Conservation (phyloP, 2,888 invertebrate species). For the Xanthia togata region DNA sequence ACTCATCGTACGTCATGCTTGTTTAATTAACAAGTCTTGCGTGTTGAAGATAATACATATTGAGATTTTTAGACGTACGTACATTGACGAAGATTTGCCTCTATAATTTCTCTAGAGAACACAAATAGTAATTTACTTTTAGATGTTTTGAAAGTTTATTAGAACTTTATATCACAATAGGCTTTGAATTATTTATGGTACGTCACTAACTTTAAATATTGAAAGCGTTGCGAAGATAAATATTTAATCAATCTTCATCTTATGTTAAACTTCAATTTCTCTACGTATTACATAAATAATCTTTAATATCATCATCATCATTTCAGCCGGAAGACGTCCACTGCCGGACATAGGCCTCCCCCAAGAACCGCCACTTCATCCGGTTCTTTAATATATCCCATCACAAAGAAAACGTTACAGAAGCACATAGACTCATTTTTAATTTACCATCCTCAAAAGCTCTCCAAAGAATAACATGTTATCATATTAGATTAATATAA, state of each 20-base stretch:
- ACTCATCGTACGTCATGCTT: slow-evolving; percentile 53
- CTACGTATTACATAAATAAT: slow-evolving; percentile 17
- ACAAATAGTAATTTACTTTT: neutral
- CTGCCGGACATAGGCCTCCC: too few species aligned
- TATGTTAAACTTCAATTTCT: neutral
- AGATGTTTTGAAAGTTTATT: neutral
- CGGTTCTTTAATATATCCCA: neutral
- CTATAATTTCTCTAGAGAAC: slow-evolving; percentile 1
- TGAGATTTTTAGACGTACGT: slow-evolving; percentile 31
- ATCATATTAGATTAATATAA: slow-evolving; percentile 20
- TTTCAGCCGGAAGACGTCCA: too few species aligned
- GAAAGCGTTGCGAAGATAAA: neutral
- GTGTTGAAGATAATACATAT: slow-evolving; percentile 35
- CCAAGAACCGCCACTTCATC: too few species aligned
- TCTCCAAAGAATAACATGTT: slow-evolving; percentile 24
- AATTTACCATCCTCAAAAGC: slow-evolving; percentile 8
- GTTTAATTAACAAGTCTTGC: slow-evolving; percentile 63
- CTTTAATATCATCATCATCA: neutral
- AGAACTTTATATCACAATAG: neutral
- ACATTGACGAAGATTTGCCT: slow-evolving; percentile 3
- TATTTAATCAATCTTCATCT: neutral
- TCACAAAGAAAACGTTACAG: slow-evolving; percentile 17
- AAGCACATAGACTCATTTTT: slow-evolving; percentile 9
- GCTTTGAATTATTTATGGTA: neutral
- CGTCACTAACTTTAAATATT: neutral